phyloP scores from a whole-genome alignment of 1,140 invertebrate species.

The Sinella curviseta region DNA sequence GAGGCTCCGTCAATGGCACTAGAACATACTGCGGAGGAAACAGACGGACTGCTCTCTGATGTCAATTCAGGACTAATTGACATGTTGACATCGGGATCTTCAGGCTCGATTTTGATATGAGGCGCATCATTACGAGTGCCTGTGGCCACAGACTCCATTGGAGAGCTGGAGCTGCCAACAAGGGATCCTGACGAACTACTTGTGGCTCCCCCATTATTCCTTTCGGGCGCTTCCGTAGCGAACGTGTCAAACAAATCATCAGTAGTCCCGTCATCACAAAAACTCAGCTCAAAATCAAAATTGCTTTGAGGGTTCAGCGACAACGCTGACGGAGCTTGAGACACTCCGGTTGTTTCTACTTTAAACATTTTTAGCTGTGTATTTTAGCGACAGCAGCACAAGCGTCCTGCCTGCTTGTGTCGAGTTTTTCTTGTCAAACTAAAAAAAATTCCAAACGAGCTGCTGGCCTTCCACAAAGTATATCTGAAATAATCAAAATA shows the following conservation, averaged over 20 bases:
- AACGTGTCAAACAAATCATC: conserved; percentile 49
- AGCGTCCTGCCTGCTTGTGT: too few relatives aligned
- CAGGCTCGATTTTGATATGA: conserved; percentile 8
- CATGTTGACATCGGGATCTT: background rate
- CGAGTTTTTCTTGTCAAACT: too few relatives aligned
- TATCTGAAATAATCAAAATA: too few relatives aligned
- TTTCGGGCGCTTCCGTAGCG: background rate
- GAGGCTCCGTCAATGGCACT: background rate
- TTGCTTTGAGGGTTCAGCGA: conserved; percentile 31
- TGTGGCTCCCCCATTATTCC: background rate
- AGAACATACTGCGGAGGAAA: background rate
- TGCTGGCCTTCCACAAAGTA: too few relatives aligned
- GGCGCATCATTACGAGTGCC: background rate
- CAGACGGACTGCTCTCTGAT: background rate
- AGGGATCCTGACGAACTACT: background rate
- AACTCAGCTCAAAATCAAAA: conserved; percentile 48
- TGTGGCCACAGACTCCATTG: background rate
- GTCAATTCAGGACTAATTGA: background rate
- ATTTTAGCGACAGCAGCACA: background rate
- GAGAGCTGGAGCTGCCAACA: background rate
- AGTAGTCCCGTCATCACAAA: conserved; percentile 49
- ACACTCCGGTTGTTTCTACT: conserved; percentile 42
- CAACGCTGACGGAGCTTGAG: conserved; percentile 23
- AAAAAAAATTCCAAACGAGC: too few relatives aligned
- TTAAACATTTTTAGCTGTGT: conserved; percentile 44